A percentile compares a stretch with the other conserved stretches of the same genome.
Conservation (phyloP, 2,888 invertebrate species). For the Conistra vaccinii region DNA sequence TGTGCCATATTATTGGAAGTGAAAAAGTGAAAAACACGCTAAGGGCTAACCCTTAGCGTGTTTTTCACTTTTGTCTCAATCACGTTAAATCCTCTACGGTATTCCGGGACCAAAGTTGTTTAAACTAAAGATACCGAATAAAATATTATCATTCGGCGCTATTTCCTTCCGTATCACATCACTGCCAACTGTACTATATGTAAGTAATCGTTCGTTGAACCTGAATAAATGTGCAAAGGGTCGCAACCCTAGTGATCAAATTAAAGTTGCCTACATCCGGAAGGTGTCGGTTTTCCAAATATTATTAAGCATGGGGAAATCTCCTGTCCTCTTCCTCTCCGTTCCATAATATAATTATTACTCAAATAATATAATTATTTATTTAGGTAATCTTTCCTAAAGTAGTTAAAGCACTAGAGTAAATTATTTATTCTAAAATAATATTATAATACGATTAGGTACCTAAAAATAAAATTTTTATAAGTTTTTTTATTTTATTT, state of each 20-base stretch:
- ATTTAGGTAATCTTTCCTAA: not conserved
- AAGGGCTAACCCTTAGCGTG: no score
- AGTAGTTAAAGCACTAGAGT: not conserved
- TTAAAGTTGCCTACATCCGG: constrained; percentile 1
- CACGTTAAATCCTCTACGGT: not conserved
- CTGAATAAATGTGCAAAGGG: constrained; percentile 18
- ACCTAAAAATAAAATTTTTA: no score
- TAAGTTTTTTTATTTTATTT: no score
- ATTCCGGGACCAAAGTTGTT: not conserved
- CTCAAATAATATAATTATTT: not conserved
- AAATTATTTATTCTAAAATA: not conserved
- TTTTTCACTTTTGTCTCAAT: not conserved
- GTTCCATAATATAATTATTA: constrained; percentile 2
- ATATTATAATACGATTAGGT: no score
- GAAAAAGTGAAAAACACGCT: no score
- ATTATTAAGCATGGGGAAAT: not conserved
- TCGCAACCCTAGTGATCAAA: constrained; percentile 12
- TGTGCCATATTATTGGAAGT: no score
- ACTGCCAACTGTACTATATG: not conserved
- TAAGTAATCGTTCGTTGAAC: constrained; percentile 22
- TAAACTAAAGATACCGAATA: not conserved
- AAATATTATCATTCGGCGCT: not conserved
- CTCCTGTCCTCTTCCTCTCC: not conserved
- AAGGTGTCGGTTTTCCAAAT: constrained; percentile 11
- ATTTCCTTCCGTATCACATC: not conserved